Evolutionary conservation across 2,888 invertebrate genomes (phyloP), one percentile per base, ranked within the genome.

Genomic region (Metopia argyrocephala): DNA sequence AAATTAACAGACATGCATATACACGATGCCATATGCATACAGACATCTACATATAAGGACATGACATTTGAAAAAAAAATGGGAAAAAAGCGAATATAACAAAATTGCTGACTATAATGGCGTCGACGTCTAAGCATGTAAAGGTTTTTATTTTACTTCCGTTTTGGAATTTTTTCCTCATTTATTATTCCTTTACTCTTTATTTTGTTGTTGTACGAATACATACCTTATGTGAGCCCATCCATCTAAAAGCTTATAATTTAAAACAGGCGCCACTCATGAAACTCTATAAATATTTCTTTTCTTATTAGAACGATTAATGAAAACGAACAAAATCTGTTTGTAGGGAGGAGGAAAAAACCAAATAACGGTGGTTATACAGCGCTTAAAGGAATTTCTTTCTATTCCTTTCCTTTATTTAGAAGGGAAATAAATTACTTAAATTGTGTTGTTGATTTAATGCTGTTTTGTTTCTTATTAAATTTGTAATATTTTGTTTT

Each of bases 221-320:
- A n/a, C n/a, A n/a, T n/a, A n/a, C n/a, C n/a, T n/a, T n/a, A n/a
- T n/a, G n/a, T n/a, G n/a, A n/a, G n/a, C n/a, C n/a, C n/a, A n/a
- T n/a, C n/a, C n/a, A n/a, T n/a, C 21, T 12, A 15, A 61, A 70
- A 18, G 27, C 46, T 20, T 27, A 57, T 48, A 54, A 71, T 31
- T 66, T 59, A 50, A 71, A 71, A 71, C 78, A 71, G 78, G 78
- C 78, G 71, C 78, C 78, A 78, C 71, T 78, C 20, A 18, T 38
- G 15, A 15, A 38, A 38, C 38, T 38, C 12, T 38, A 15, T 9
- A 12, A 38, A 38, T 38, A 38, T 38, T 38, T 38, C 38, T 9
- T 38, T 38, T 3, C 15, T 38, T 38, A 38, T 38, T 2, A 38
- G 15, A 38, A 38, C 15, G 15, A 12, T 9, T 38, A 4, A n/a